A percentile compares a stretch with the other conserved stretches of the same genome.
These are phyloP conservation scores for Pseudomugil gertrudae DNA, from an alignment of 2,797 vertebrate species.

Conservation along the genomic window DNA sequence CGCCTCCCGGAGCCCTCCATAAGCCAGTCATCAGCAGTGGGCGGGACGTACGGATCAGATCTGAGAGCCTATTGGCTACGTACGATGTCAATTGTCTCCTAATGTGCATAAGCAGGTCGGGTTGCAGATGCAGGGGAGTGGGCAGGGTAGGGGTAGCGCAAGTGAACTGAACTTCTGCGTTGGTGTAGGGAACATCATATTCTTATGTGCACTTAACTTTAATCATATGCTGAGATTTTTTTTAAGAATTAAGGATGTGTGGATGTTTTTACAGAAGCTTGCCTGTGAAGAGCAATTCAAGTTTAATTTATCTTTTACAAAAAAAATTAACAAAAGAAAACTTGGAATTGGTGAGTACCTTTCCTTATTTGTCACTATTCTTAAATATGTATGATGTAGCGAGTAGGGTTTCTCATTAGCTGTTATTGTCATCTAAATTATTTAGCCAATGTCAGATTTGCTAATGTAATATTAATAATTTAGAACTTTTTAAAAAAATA, in stretches of 20 bases:
- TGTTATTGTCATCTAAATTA: background rate
- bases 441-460: background rate
- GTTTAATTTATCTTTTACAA: slow-evolving; percentile 6
- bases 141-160: slow-evolving; percentile 79
- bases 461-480: slow-evolving; percentile 8
- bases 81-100: background rate
- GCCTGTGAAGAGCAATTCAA: background rate
- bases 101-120: slow-evolving; percentile 86
- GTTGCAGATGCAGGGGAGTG: slow-evolving; percentile 84
- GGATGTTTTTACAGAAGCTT: background rate
- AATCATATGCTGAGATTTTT: slow-evolving; percentile 47
- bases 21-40: slow-evolving; percentile 47
- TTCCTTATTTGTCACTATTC: slow-evolving; percentile 58
- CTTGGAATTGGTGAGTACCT: slow-evolving; percentile 80
- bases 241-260: slow-evolving; percentile 14
- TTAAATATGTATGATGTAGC: slow-evolving; percentile 43
- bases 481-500: slow-evolving; percentile 33
- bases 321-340: slow-evolving; percentile 68
- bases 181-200: slow-evolving; percentile 63
- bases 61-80: slow-evolving; percentile 68
- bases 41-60: background rate
- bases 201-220: slow-evolving; percentile 73
- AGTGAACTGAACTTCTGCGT: slow-evolving; percentile 83
- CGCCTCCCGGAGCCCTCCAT: slow-evolving; percentile 53
- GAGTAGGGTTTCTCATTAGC: background rate